Conservation (phyloP, 2,888 invertebrate species). For the Hyalella azteca region DNA sequence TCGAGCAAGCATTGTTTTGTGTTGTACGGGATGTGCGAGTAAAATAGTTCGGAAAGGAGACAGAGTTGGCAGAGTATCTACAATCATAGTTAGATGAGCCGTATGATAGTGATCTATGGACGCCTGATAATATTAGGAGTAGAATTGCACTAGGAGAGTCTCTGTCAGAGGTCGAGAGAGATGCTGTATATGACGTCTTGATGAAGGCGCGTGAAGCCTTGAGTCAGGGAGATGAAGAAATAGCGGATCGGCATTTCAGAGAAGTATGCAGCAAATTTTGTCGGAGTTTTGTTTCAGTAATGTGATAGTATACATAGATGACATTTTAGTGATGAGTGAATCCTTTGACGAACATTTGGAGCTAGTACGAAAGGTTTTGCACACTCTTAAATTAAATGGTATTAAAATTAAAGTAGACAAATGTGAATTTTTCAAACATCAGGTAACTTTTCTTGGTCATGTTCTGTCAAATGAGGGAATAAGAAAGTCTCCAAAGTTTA, state of each 20-base stretch:
- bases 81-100: too few relatives aligned
- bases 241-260: not conserved
- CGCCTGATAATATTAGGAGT: too few relatives aligned
- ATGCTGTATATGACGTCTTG: too few relatives aligned
- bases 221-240: not conserved
- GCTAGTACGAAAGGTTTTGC: not conserved
- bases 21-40: too few relatives aligned
- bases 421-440: not conserved
- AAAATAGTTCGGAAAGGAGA: too few relatives aligned
- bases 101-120: too few relatives aligned
- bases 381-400: not conserved
- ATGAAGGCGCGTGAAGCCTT: not conserved
- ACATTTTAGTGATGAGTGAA: not conserved
- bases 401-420: not conserved
- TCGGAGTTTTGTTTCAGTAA: not conserved
- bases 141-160: too few relatives aligned
- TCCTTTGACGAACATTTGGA: not conserved
- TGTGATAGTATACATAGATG: constrained; percentile 2
- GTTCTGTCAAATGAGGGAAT: not conserved
- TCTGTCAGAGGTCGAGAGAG: too few relatives aligned
- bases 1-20: too few relatives aligned
- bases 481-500: not conserved
- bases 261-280: not conserved
- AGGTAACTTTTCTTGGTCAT: not conserved
- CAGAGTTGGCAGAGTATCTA: too few relatives aligned